These are phyloP conservation scores for Pseudorhiza aurosa DNA, from an alignment of 30 jellyfish, hydroid and myxozoan species.

Conservation along the genomic window DNA sequence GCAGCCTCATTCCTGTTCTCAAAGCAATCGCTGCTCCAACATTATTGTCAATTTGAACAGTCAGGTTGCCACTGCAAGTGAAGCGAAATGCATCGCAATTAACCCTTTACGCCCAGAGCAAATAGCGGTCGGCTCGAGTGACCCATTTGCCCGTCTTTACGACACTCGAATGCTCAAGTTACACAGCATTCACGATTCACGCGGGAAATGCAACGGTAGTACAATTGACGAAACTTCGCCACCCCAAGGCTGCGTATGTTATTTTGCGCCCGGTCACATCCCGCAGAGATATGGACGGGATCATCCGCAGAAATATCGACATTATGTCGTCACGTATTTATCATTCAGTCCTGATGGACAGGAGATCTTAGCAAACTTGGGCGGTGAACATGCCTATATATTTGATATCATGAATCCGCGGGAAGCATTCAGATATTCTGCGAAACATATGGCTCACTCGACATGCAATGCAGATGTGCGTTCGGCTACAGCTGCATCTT, in stretches of 20 bases:
- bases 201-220: slow-evolving; percentile 66
- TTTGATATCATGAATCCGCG: slow-evolving; percentile 63
- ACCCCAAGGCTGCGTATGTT: slow-evolving; percentile 84
- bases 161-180: slow-evolving; percentile 91
- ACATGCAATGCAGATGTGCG: not conserved
- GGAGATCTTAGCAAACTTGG: slow-evolving; percentile 82
- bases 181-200: slow-evolving; percentile 63
- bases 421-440: slow-evolving; percentile 67
- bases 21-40: slow-evolving; percentile 71
- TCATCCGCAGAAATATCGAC: slow-evolving; percentile 71
- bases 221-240: slow-evolving; percentile 53
- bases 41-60: slow-evolving; percentile 71
- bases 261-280: slow-evolving; percentile 94
- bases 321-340: slow-evolving; percentile 80
- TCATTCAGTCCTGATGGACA: slow-evolving; percentile 93
- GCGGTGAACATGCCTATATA: slow-evolving; percentile 95
- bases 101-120: slow-evolving; percentile 91
- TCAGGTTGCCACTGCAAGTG: slow-evolving; percentile 76
- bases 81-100: slow-evolving; percentile 91
- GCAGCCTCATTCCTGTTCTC: slow-evolving; percentile 76
- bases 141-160: slow-evolving; percentile 88
- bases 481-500: not conserved
- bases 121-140: slow-evolving; percentile 97
- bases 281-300: slow-evolving; percentile 87
- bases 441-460: slow-evolving; percentile 37